Evolutionary conservation across 1,140 invertebrate genomes (phyloP).

Genomic region (Rhagoletis zephyria): DNA sequence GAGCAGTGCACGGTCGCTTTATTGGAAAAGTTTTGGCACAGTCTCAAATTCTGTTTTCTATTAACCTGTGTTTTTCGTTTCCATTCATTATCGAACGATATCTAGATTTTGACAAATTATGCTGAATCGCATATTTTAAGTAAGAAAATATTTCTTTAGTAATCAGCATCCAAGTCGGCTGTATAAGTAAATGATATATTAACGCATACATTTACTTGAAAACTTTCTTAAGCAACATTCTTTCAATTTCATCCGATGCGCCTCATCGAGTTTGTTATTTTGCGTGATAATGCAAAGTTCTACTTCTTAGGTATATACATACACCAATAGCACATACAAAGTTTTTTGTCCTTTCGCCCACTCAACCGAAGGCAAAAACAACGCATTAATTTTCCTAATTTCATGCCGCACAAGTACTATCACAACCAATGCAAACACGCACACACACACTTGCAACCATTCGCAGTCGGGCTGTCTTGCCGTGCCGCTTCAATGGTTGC

Average conservation of each 20-base stretch:
- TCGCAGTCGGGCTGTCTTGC: slow-evolving; percentile 55
- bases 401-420: slow-evolving; percentile 59
- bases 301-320: not conserved
- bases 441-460: slow-evolving; percentile 47
- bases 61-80: too few relatives aligned
- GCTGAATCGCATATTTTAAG: too few relatives aligned
- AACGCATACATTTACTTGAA: not conserved
- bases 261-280: slow-evolving; percentile 35
- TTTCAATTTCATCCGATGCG: not conserved
- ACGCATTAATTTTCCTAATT: slow-evolving; percentile 73
- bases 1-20: too few relatives aligned
- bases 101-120: too few relatives aligned
- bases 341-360: not conserved
- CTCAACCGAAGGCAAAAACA: slow-evolving; percentile 48
- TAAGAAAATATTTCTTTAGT: too few relatives aligned
- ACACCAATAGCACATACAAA: not conserved
- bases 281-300: too few relatives aligned
- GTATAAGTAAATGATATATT: not conserved
- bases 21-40: too few relatives aligned
- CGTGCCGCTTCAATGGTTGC: slow-evolving; percentile 50
- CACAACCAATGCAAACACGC: not conserved
- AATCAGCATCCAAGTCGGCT: not conserved
- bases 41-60: too few relatives aligned
- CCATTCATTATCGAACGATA: too few relatives aligned
- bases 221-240: not conserved